Evolutionary conservation across 2,113 vertebrate species (phyloP).

Genomic region (Austrofundulus limnaeus): DNA sequence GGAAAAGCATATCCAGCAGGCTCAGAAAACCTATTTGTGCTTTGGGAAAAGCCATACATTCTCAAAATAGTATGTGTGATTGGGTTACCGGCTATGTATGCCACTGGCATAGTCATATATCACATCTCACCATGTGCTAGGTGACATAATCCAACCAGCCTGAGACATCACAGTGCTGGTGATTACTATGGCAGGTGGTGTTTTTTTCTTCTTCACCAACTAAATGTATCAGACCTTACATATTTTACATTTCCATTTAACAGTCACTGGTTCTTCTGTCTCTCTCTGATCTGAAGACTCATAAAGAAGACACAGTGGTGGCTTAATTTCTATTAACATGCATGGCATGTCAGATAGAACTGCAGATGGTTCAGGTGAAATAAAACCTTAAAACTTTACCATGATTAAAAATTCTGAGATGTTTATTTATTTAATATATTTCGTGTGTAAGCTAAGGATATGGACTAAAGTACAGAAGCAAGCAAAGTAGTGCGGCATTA

Average conservation of each 20-base stretch:
- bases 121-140: slow-evolving; percentile 73
- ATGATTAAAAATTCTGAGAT: too few relatives aligned
- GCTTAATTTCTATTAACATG: slow-evolving; percentile 25
- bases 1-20: slow-evolving; percentile 42
- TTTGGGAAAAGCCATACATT: slow-evolving; percentile 74
- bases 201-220: slow-evolving; percentile 39
- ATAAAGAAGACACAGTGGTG: slow-evolving; percentile 39
- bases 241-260: slow-evolving; percentile 61
- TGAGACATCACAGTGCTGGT: slow-evolving; percentile 38
- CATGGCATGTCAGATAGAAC: too few relatives aligned
- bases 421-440: too few relatives aligned
- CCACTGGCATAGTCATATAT: slow-evolving; percentile 66
- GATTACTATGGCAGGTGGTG: slow-evolving; percentile 74
- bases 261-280: slow-evolving; percentile 51
- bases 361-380: slow-evolving; percentile 16
- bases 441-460: too few relatives aligned
- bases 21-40: slow-evolving; percentile 70
- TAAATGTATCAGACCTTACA: slow-evolving; percentile 47
- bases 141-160: slow-evolving; percentile 69
- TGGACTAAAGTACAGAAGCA: too few relatives aligned
- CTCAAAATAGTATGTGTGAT: slow-evolving; percentile 76
- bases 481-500: too few relatives aligned
- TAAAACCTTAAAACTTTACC: too few relatives aligned
- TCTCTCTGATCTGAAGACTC: slow-evolving; percentile 38
- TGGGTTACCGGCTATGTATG: slow-evolving; percentile 72